Evolutionary conservation across 2,888 invertebrate species (phyloP).

Genomic region (Chouioia cunea): DNA sequence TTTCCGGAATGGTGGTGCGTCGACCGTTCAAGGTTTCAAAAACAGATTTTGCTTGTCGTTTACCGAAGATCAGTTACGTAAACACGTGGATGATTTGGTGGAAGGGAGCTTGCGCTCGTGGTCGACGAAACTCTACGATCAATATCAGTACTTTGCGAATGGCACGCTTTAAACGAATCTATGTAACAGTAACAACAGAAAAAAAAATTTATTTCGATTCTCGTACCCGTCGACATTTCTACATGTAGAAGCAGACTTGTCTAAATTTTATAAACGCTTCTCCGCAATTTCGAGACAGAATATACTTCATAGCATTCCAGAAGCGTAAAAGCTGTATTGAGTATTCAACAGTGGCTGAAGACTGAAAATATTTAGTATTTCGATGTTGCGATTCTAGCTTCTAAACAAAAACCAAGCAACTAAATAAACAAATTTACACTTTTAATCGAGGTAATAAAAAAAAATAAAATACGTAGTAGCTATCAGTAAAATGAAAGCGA

Average conservation of each 20-base stretch:
- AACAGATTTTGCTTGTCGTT: slow-evolving; percentile 94
- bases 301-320: slow-evolving; percentile 51
- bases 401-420: slow-evolving; percentile 16
- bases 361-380: slow-evolving; percentile 49
- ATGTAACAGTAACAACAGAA: slow-evolving; percentile 30
- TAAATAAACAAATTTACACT: slow-evolving; percentile 41
- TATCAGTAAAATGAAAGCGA: slow-evolving; percentile 23
- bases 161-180: slow-evolving; percentile 81
- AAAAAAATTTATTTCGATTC: slow-evolving; percentile 25
- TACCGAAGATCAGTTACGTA: slow-evolving; percentile 95
- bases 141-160: slow-evolving; percentile 99
- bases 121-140: slow-evolving; percentile 98
- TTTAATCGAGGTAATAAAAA: slow-evolving; percentile 34
- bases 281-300: slow-evolving; percentile 43
- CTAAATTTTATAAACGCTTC: slow-evolving; percentile 46
- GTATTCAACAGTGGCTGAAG: slow-evolving; percentile 46
- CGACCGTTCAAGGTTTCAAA: slow-evolving; percentile 90
- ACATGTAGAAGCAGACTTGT: slow-evolving; percentile 34
- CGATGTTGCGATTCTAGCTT: slow-evolving; percentile 43
- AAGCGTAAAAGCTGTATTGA: slow-evolving; percentile 44
- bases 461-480: slow-evolving; percentile 24
- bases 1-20: slow-evolving; percentile 93
- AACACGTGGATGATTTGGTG: slow-evolving; percentile 93
- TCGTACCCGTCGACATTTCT: slow-evolving; percentile 43
- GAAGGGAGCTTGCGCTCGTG: slow-evolving; percentile 95